Percentiles rank a stretch among this genome's conserved stretches.
Conservation (phyloP, 2,888 invertebrate species). For the Ormyrus rosae region DNA sequence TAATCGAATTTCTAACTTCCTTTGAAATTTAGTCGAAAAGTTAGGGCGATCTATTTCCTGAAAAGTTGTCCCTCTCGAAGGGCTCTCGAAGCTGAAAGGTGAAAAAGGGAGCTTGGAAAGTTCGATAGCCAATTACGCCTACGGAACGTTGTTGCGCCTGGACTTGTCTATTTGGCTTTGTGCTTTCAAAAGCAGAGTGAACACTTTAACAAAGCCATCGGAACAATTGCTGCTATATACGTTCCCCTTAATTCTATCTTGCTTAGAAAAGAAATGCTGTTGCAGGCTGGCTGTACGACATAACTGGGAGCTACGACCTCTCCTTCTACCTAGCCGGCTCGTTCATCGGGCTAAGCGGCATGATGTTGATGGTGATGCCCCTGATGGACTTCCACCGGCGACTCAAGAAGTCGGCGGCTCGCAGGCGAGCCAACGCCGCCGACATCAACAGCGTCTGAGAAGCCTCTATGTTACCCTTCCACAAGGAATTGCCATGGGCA, state of each 20-base stretch:
- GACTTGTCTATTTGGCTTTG: too few relatives aligned
- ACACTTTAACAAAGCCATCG: constrained; percentile 5
- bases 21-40: too few relatives aligned
- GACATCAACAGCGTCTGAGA: constrained; percentile 70
- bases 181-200: background rate
- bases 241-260: too few relatives aligned
- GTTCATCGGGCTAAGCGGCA: constrained; percentile 86
- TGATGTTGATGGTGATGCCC: constrained; percentile 78
- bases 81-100: background rate
- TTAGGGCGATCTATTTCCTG: too few relatives aligned
- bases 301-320: constrained; percentile 85
- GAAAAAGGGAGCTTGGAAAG: background rate
- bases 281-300: constrained; percentile 89
- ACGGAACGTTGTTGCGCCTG: too few relatives aligned
- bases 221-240: constrained; percentile 13
- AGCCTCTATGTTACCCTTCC: background rate
- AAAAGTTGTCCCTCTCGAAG: too few relatives aligned
- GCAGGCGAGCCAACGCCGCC: constrained; percentile 51
- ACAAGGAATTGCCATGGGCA: too few relatives aligned
- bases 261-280: constrained; percentile 11
- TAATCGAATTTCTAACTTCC: too few relatives aligned
- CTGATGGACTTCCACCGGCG: constrained; percentile 68
- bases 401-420: constrained; percentile 58
- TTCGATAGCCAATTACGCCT: background rate
- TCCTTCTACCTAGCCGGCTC: constrained; percentile 89